phyloP scores from a whole-genome alignment of 2,113 vertebrate genomes.

The Nettapus auritus region DNA sequence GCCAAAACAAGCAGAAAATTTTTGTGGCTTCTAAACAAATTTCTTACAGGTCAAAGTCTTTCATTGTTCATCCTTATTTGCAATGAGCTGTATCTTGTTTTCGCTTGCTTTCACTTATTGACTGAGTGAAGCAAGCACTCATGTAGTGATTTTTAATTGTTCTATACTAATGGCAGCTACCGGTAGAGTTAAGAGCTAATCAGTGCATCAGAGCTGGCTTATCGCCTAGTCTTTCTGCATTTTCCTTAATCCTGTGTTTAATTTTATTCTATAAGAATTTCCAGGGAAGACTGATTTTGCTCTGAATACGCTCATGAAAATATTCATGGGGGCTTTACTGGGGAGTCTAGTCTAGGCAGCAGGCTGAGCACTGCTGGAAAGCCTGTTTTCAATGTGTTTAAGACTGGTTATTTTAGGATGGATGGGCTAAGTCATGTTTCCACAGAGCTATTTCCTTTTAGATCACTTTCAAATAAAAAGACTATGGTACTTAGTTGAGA shows the following conservation, averaged over 20 bases:
- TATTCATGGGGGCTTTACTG: not conserved
- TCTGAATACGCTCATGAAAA: not conserved
- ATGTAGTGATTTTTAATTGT: not conserved
- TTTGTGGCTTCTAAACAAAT: not conserved
- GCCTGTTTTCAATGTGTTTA: not conserved
- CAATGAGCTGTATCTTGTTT: not conserved
- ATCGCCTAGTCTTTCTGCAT: not conserved
- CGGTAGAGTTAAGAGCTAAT: not conserved
- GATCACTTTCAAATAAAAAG: not conserved
- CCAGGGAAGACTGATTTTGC: not conserved
- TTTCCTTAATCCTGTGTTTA: not conserved
- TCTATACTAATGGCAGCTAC: not conserved
- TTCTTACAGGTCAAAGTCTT: not conserved
- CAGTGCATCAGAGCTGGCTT: not conserved
- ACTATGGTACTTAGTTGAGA: not conserved
- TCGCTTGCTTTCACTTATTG: too few relatives aligned
- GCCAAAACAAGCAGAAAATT: not conserved
- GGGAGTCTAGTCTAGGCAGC: not conserved
- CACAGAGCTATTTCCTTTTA: not conserved
- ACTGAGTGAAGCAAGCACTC: not conserved
- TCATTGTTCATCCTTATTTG: not conserved
- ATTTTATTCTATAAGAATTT: not conserved
- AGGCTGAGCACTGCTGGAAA: not conserved
- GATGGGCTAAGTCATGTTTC: not conserved
- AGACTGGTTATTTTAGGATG: not conserved